phyloP scores from a whole-genome alignment of 1,140 invertebrate genomes.

The Maconellicoccus hirsutus region DNA sequence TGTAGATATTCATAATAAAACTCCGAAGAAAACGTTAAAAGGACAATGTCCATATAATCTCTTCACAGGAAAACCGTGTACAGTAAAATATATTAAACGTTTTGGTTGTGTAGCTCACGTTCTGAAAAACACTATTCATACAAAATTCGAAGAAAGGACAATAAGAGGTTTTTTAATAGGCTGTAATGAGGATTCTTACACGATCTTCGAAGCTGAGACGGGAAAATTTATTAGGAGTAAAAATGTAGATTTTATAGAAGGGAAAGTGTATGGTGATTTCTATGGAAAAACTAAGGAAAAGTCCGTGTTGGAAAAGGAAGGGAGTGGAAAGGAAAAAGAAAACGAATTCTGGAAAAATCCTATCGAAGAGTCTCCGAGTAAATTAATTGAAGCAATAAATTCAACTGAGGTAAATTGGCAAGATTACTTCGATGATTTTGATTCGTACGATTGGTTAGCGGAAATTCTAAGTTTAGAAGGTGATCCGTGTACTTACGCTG shows the following conservation, averaged over 20 bases:
- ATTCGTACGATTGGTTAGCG: not conserved
- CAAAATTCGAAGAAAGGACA: not conserved
- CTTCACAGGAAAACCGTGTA: not conserved
- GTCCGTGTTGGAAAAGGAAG: not conserved
- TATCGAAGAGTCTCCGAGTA: too few species aligned
- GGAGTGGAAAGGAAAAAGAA: not conserved
- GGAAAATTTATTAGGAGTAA: not conserved
- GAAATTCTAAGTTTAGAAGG: not conserved
- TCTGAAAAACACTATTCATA: not conserved
- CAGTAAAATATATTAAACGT: not conserved
- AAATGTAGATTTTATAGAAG: not conserved
- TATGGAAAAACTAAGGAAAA: not conserved
- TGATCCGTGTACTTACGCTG: not conserved
- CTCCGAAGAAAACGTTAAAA: not conserved
- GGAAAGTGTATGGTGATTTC: not conserved
- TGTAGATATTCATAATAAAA: slow-evolving; percentile 20
- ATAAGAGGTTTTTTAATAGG: not conserved
- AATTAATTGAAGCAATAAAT: not conserved
- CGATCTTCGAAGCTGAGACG: not conserved
- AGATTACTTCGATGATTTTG: not conserved
- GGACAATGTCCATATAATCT: not conserved
- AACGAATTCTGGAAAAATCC: not conserved
- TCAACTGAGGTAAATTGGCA: not conserved
- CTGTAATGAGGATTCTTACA: not conserved
- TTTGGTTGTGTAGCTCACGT: not conserved